Conservation (phyloP, 2,888 invertebrate genomes). For the Suillia variegata region DNA sequence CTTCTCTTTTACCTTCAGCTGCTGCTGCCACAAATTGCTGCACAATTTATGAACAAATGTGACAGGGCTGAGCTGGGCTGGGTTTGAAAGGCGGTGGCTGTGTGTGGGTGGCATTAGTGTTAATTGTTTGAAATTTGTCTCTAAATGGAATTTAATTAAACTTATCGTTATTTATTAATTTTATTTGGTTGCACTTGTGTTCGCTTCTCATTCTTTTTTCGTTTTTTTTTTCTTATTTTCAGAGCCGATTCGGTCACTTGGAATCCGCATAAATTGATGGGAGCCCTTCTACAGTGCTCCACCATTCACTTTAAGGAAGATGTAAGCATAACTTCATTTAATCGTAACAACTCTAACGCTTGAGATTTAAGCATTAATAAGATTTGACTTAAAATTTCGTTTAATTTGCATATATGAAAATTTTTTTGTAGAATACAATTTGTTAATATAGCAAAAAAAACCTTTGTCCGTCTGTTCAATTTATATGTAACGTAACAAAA, state of each 20-base stretch:
- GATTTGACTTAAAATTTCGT: too few species aligned
- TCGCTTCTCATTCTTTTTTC: too few species aligned
- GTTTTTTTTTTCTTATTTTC: constrained; percentile 51
- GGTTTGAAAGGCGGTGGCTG: constrained; percentile 48
- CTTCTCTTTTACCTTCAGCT: too few species aligned
- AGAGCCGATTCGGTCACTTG: constrained; percentile 96
- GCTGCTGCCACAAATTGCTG: constrained; percentile 39
- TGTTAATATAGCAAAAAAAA: not conserved
- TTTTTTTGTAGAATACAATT: too few species aligned
- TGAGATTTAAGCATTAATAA: too few species aligned
- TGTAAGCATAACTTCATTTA: constrained; percentile 72
- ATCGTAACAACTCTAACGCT: not conserved
- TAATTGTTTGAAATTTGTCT: constrained; percentile 58
- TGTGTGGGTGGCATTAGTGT: constrained; percentile 46
- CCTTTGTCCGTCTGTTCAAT: too few species aligned
- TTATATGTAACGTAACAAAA: too few species aligned
- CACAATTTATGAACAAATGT: constrained; percentile 53
- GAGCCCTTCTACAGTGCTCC: constrained; percentile 94
- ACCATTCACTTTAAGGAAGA: constrained; percentile 96
- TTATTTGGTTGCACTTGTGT: constrained; percentile 19
- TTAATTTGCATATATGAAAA: too few species aligned
- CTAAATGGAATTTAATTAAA: constrained; percentile 48
- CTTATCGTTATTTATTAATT: constrained; percentile 21
- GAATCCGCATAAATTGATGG: constrained; percentile 99
- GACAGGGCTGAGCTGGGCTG: constrained; percentile 40